Conservation (phyloP, 2,888 invertebrate genomes). For the Drosophila putrida region DNA sequence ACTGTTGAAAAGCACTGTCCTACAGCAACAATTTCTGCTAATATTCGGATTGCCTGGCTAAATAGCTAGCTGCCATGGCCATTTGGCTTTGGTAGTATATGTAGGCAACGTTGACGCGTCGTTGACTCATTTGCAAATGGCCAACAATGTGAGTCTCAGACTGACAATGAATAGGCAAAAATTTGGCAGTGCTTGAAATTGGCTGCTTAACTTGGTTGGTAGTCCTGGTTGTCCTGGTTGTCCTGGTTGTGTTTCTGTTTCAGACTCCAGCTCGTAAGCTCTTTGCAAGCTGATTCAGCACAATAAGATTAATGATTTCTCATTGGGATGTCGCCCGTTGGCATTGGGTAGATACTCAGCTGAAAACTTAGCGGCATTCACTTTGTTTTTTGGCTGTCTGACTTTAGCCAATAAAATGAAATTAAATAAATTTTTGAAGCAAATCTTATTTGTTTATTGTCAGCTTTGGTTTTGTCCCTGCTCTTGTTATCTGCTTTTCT, state of each 20-base stretch:
- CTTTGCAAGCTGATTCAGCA: slow-evolving; percentile 73
- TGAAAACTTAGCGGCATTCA: slow-evolving; percentile 26
- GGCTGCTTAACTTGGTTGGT: slow-evolving; percentile 27
- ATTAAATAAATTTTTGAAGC: slow-evolving; percentile 76
- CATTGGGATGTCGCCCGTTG: slow-evolving; percentile 51
- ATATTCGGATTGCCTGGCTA: slow-evolving; percentile 38
- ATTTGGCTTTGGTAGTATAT: slow-evolving; percentile 25
- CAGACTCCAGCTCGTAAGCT: slow-evolving; percentile 21
- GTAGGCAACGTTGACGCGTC: slow-evolving; percentile 5
- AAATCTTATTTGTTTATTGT: slow-evolving; percentile 76
- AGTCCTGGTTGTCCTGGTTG: slow-evolving; percentile 5
- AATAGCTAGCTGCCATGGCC: slow-evolving; percentile 28
- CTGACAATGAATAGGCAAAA: slow-evolving; percentile 54
- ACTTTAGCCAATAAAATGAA: slow-evolving; percentile 73
- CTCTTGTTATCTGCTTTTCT: slow-evolving; percentile 17
- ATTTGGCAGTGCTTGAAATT: slow-evolving; percentile 37
- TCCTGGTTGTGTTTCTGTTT: slow-evolving; percentile 2
- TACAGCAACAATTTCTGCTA: slow-evolving; percentile 14
- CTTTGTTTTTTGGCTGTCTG: slow-evolving; percentile 47
- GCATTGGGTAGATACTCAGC: slow-evolving; percentile 9
- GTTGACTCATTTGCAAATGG: slow-evolving; percentile 76
- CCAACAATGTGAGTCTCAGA: slow-evolving; percentile 36
- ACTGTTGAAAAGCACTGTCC: neutral
- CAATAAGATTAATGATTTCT: slow-evolving; percentile 77
- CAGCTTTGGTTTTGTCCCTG: slow-evolving; percentile 45